These are phyloP conservation scores for Calameuta idolon DNA, from an alignment of 2,888 invertebrate species.

Conservation along the genomic window DNA sequence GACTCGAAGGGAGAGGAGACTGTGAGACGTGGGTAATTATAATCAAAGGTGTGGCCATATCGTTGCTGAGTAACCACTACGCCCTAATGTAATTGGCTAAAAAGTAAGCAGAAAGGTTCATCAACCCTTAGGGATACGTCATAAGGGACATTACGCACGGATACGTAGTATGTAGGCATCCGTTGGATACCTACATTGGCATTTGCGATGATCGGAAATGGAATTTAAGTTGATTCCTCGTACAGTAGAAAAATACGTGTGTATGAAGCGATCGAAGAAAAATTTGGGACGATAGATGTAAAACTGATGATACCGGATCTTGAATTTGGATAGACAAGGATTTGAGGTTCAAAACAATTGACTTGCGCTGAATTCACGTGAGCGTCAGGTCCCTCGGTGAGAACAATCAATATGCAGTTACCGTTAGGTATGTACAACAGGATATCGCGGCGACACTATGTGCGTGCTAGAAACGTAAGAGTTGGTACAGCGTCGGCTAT, in stretches of 20 bases:
- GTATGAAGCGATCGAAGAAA: too few relatives aligned
- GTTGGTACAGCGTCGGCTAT: slow-evolving; percentile 12
- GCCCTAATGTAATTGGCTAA: slow-evolving; percentile 41
- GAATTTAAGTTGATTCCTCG: too few relatives aligned
- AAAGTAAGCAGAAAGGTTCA: slow-evolving; percentile 37
- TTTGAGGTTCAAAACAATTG: too few relatives aligned
- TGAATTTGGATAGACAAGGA: too few relatives aligned
- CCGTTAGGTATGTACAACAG: slow-evolving; percentile 47
- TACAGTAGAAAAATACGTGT: too few relatives aligned
- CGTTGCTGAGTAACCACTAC: slow-evolving; percentile 40
- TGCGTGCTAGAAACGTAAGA: slow-evolving; percentile 18
- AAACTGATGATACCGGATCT: too few relatives aligned
- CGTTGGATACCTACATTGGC: too few relatives aligned
- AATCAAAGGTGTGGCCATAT: slow-evolving; percentile 44
- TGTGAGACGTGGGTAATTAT: slow-evolving; percentile 34
- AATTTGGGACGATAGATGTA: too few relatives aligned
- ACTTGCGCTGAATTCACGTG: background rate
- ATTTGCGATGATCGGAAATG: too few relatives aligned
- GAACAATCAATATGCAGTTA: slow-evolving; percentile 42
- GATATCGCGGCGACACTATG: slow-evolving; percentile 36
- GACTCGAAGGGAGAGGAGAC: too few relatives aligned
- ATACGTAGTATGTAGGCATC: too few relatives aligned
- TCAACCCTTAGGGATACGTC: slow-evolving; percentile 20
- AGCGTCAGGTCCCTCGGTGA: background rate
- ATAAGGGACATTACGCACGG: too few relatives aligned